Conservation (phyloP, 2,888 invertebrate species). For the Rhingia rostrata region DNA sequence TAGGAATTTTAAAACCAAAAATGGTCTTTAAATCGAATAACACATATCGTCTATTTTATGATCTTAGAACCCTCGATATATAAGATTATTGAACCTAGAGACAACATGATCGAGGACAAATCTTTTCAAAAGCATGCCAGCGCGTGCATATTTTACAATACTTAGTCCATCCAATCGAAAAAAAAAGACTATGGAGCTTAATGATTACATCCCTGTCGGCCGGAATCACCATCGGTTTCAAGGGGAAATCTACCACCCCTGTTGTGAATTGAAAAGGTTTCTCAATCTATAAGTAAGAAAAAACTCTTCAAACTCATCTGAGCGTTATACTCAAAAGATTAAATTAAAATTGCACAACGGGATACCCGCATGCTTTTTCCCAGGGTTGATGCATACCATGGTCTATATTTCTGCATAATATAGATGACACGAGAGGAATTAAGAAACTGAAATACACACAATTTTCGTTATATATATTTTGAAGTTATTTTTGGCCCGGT, state of each 20-base stretch:
- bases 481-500: neutral
- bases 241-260: constrained; percentile 3
- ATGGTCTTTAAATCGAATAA: too few species aligned
- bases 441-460: constrained; percentile 21
- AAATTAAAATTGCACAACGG: constrained; percentile 49
- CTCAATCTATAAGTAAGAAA: neutral
- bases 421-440: constrained; percentile 12
- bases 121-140: too few species aligned
- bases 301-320: constrained; percentile 32
- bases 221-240: constrained; percentile 29
- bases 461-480: neutral
- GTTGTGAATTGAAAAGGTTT: neutral
- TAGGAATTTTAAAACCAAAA: too few species aligned
- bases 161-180: constrained; percentile 22
- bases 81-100: too few species aligned
- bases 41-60: too few species aligned
- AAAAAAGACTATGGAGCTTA: constrained; percentile 21
- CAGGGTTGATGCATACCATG: constrained; percentile 3
- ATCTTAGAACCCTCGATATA: too few species aligned
- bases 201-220: constrained; percentile 38
- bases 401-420: constrained; percentile 22
- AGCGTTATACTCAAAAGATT: constrained; percentile 38
- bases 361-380: constrained; percentile 7
- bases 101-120: too few species aligned
- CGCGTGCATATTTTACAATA: too few species aligned